Base-by-base conservation (phyloP, 2,113 vertebrate genomes). In the Daboia siamensis region DNA sequence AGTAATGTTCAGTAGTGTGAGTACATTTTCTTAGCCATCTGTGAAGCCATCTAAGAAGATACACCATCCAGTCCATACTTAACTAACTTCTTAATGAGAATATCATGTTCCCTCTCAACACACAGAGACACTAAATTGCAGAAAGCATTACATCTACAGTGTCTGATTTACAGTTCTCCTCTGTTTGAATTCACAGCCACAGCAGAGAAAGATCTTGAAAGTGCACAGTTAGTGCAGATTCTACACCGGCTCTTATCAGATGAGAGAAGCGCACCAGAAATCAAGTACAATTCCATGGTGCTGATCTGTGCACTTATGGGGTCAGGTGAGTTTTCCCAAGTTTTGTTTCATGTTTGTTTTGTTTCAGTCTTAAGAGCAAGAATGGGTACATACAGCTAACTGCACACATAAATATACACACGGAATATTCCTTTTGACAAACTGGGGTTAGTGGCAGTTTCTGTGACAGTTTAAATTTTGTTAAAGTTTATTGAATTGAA, bases 201-300 rank as follows among this genome's bases (percentile, higher is more conserved):
- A 61, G 99, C 99, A 39, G 99, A 99, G 96, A 99, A 99, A 95
- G 99, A 99, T 96, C 98, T 99, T 94, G 98, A 99, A 61, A 98
- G 97, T 48, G 97, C 98, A 93, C 98, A 97, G 94, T 98, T 99
- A 96, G 98, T 99, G 94, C 98, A 98, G 54, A 98, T 99, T 96
- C 98, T 99, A 23, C 98, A 99, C 96, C 99, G 98, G 96, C 97
- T 99, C 94, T 97, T 99, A 96, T 98, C 98, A 13, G 99, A 99
- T 0, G 99, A 99, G 93, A 98, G 97, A 95, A 99, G 99, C 5
- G 99, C 99, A 54, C 99, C 99, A 33, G 99, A 99, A 97, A 99
- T 99, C 93, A 99, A 99, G 93, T 99, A 99, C 94, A 99, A 99
- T 97, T 99, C 99, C 90, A 99, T 99, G 99, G 99, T 99, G 93